phyloP scores from a whole-genome alignment of 2,797 vertebrate species.

The Muscicapa comitata region DNA sequence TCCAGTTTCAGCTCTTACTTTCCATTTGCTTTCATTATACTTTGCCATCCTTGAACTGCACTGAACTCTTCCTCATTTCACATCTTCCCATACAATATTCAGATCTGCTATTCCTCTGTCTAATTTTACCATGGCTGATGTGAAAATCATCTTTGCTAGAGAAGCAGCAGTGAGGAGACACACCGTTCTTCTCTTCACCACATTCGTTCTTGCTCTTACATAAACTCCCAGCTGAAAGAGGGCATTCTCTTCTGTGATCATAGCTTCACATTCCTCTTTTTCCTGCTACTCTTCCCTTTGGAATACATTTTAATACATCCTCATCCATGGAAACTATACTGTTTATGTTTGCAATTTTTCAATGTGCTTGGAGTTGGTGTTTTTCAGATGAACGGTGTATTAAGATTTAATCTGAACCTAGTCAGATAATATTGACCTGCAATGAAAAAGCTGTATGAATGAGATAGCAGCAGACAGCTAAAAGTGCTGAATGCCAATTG shows the following conservation, averaged over 20 bases:
- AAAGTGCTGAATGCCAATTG: constrained; percentile 33
- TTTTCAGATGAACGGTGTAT: constrained; percentile 28
- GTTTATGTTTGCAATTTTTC: constrained; percentile 48
- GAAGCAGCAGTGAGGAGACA: not conserved
- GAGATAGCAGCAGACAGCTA: constrained; percentile 43
- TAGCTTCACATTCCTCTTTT: not conserved
- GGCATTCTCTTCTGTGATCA: not conserved
- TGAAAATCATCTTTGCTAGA: not conserved
- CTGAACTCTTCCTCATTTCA: constrained; percentile 15
- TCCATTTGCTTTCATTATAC: constrained; percentile 17
- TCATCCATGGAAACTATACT: not conserved
- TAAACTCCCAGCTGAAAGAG: not conserved
- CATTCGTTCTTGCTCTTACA: not conserved
- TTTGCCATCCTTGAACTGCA: constrained; percentile 25
- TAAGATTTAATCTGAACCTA: constrained; percentile 57
- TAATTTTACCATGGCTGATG: constrained; percentile 1
- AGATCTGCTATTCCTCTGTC: not conserved
- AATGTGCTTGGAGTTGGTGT: constrained; percentile 1
- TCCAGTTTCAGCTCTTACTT: constrained; percentile 1
- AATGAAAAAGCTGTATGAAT: constrained; percentile 52
- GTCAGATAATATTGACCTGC: constrained; percentile 57
- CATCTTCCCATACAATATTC: not conserved
- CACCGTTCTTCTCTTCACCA: not conserved
- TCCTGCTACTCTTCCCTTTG: not conserved
- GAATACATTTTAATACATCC: not conserved